Conservation (phyloP, 2,797 vertebrate species). For the Notoglanidium macrostoma region DNA sequence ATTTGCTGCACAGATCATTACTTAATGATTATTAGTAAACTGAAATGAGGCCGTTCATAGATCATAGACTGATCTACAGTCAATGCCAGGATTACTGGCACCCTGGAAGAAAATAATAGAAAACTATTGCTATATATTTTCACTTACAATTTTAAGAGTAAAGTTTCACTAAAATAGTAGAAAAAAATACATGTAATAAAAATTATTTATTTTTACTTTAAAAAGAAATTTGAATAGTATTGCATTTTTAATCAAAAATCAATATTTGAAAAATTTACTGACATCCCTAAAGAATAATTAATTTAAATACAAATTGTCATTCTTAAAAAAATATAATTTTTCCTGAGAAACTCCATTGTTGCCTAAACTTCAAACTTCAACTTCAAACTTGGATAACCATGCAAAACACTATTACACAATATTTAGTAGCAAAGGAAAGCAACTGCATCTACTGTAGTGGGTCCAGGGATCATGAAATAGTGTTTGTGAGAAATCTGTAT, state of each 20-base stretch:
- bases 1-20: background rate
- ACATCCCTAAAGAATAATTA: background rate
- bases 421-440: background rate
- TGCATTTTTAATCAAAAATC: background rate
- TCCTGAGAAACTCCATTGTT: background rate
- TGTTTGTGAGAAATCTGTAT: background rate
- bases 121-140: constrained; percentile 1
- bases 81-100: background rate
- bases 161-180: background rate
- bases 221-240: background rate
- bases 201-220: background rate
- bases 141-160: background rate
- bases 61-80: background rate
- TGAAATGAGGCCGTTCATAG: background rate
- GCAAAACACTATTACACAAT: background rate
- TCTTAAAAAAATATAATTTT: background rate
- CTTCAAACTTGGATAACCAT: background rate
- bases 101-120: background rate
- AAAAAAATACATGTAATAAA: background rate
- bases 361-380: background rate
- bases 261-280: background rate
- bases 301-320: background rate
- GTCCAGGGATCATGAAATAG: background rate
- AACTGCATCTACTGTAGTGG: background rate
- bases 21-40: background rate